A percentile compares a stretch with the other conserved stretches of the same genome.
Evolutionary conservation across 2,797 vertebrate species (phyloP).

Genomic region (Pangasius djambal): DNA sequence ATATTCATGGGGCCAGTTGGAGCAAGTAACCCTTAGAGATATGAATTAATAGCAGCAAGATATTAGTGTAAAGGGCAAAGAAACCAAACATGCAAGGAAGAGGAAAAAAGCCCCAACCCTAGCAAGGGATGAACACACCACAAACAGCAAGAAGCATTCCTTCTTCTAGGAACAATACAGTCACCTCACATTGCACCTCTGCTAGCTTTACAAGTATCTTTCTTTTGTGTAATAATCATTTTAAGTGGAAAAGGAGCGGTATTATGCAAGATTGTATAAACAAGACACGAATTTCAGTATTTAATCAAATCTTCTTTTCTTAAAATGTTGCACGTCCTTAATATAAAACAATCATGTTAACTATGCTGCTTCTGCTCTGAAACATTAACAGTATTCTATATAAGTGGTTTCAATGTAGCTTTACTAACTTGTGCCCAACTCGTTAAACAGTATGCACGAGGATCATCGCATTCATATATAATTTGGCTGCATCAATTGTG

Average conservation of each 20-base stretch:
- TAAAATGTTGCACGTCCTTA: not conserved
- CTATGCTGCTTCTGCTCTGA: not conserved
- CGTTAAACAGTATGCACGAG: too few relatives aligned
- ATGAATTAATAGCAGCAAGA: not conserved
- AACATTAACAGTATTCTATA: not conserved
- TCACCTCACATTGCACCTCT: not conserved
- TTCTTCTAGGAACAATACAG: not conserved
- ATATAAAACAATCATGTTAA: not conserved
- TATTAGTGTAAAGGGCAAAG: too few relatives aligned
- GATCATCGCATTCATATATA: too few relatives aligned
- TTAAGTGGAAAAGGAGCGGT: not conserved
- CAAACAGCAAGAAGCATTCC: too few relatives aligned
- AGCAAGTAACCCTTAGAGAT: not conserved
- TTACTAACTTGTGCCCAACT: too few relatives aligned
- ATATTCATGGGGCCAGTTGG: not conserved
- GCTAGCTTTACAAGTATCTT: not conserved
- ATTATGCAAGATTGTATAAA: constrained; percentile 20
- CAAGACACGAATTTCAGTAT: not conserved
- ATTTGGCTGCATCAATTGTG: not conserved
- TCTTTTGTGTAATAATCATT: not conserved
- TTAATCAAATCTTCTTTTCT: not conserved
- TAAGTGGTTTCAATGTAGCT: not conserved
- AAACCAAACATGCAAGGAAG: too few relatives aligned
- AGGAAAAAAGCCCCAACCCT: too few relatives aligned
- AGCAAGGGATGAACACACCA: not conserved